These are phyloP conservation scores for Saccostrea glomerata DNA, from an alignment of 1,140 invertebrate species.

Conservation along the genomic window DNA sequence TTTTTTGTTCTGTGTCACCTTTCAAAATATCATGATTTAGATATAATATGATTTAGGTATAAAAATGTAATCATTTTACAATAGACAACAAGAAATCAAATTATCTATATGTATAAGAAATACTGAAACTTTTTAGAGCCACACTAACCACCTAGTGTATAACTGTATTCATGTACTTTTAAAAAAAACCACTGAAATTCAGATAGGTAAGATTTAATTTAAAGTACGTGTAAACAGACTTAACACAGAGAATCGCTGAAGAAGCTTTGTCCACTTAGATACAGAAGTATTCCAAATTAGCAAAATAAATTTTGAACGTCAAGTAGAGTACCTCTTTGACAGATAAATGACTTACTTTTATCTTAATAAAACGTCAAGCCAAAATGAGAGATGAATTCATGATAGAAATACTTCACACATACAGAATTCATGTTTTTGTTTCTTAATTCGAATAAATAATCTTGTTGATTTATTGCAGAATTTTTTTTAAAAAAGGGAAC, in stretches of 20 bases:
- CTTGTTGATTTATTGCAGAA: too few relatives aligned
- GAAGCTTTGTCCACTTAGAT: not conserved
- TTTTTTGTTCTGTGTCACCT: not conserved
- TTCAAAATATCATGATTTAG: not conserved
- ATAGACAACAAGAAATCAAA: not conserved
- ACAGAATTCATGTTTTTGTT: too few relatives aligned
- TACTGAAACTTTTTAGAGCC: too few relatives aligned
- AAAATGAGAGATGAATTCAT: not conserved
- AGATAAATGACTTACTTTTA: not conserved
- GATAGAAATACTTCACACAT: not conserved
- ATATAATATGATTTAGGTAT: too few relatives aligned
- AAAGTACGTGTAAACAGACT: not conserved
- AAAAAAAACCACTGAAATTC: not conserved
- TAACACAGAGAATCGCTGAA: not conserved
- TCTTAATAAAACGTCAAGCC: not conserved
- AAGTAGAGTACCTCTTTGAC: not conserved
- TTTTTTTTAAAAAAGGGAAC: too few relatives aligned
- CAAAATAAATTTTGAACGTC: not conserved
- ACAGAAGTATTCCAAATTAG: slow-evolving; percentile 20
- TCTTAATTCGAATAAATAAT: too few relatives aligned
- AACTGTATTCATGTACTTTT: too few relatives aligned
- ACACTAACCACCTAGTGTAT: too few relatives aligned
- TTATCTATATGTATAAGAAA: too few relatives aligned
- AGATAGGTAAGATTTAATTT: not conserved
- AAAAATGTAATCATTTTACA: not conserved